Evolutionary conservation across 2,888 invertebrate species (phyloP).

Genomic region (Cerastis rubricosa): DNA sequence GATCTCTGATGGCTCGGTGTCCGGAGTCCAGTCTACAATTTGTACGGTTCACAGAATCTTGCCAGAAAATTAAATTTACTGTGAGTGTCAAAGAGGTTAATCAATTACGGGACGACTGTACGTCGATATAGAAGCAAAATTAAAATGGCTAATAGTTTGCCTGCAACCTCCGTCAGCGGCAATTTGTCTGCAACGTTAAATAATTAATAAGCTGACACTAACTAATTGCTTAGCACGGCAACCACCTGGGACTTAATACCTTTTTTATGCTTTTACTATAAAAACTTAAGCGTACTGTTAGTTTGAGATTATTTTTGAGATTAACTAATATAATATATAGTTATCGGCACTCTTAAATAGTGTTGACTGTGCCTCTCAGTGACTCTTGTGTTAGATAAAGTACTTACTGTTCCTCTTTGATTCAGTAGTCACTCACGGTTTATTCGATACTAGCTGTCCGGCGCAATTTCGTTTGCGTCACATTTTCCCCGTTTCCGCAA

Average conservation of each 20-base stretch:
- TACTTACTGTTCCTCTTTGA: neutral
- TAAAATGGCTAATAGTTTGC: conserved; percentile 41
- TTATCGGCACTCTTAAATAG: neutral
- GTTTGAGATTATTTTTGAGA: neutral
- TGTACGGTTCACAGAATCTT: neutral
- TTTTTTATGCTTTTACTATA: conserved; percentile 2
- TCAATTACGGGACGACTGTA: neutral
- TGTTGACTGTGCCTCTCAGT: neutral
- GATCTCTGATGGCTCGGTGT: neutral
- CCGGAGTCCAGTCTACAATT: neutral
- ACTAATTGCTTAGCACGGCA: conserved; percentile 33
- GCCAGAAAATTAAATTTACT: neutral
- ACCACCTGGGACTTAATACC: conserved; percentile 37
- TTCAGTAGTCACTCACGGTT: neutral
- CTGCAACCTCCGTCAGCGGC: conserved; percentile 8
- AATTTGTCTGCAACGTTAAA: conserved; percentile 39
- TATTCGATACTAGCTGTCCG: too few species aligned
- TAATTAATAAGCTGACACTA: conserved; percentile 51
- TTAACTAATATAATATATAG: neutral
- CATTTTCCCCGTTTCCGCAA: too few species aligned
- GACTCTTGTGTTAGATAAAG: too few species aligned
- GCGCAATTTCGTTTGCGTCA: too few species aligned
- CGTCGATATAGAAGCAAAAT: conserved; percentile 44
- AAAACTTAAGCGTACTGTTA: neutral
- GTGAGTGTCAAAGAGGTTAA: neutral